Evolutionary conservation across 2,113 vertebrate genomes (phyloP).

Genomic region (rabbit (Oryctolagus cuniculus)): DNA sequence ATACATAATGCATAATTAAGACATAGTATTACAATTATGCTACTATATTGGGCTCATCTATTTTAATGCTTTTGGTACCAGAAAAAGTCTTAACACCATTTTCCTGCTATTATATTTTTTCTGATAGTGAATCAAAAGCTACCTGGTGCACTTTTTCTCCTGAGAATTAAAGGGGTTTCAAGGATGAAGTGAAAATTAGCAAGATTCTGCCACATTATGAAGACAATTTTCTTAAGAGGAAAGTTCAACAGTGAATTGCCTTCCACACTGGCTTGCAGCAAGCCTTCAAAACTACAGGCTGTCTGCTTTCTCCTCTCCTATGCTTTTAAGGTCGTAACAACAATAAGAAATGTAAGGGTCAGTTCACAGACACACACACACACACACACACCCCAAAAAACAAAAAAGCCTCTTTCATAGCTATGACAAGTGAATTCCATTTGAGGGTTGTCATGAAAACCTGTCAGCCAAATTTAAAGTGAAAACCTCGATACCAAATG

Average conservation of each 20-base stretch:
- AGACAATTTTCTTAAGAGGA: conserved; percentile 61
- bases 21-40: conserved; percentile 32
- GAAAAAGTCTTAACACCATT: background rate
- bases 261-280: background rate
- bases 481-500: conserved; percentile 41
- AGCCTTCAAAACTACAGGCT: conserved; percentile 23
- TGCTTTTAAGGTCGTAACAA: conserved; percentile 62
- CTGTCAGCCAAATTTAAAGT: conserved; percentile 67
- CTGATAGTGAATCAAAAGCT: conserved; percentile 58
- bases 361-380: conserved; percentile 40
- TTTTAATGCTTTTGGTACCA: conserved; percentile 58
- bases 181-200: conserved; percentile 72
- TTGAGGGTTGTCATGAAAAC: conserved; percentile 58
- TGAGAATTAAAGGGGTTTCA: conserved; percentile 61
- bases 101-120: conserved; percentile 64
- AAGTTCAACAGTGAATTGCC: conserved; percentile 33
- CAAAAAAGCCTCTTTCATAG: background rate
- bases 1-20: conserved; percentile 52
- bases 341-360: conserved; percentile 62
- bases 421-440: conserved; percentile 69
- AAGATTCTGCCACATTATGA: conserved; percentile 58
- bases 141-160: conserved; percentile 64
- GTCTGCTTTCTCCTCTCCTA: conserved; percentile 39
- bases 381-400: background rate
- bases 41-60: conserved; percentile 21